phyloP scores from a whole-genome alignment of 2,113 vertebrate genomes.

The Oreochromis niloticus region DNA sequence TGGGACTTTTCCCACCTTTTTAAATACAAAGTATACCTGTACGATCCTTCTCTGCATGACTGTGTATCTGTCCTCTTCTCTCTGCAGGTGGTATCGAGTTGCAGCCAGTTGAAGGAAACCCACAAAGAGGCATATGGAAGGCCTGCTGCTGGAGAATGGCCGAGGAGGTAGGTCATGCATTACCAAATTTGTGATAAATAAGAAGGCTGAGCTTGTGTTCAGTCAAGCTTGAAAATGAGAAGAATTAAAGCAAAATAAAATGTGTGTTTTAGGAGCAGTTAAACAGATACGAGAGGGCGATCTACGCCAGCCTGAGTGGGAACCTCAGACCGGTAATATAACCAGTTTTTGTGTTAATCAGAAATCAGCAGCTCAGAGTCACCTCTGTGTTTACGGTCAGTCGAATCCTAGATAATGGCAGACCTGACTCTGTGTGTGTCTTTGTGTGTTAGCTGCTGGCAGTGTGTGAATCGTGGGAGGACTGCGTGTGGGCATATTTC shows the following conservation, averaged over 20 bases:
- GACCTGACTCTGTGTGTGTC: not conserved
- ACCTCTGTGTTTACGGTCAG: not conserved
- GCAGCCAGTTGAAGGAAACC: slow-evolving; percentile 90
- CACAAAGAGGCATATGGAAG: slow-evolving; percentile 94
- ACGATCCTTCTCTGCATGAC: not conserved
- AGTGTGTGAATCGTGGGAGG: slow-evolving; percentile 95
- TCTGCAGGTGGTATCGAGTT: slow-evolving; percentile 71
- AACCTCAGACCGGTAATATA: slow-evolving; percentile 88
- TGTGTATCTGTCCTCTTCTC: not conserved
- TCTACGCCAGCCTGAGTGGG: slow-evolving; percentile 92
- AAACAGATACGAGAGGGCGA: slow-evolving; percentile 86
- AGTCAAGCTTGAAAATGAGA: not conserved
- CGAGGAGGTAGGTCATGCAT: slow-evolving; percentile 80
- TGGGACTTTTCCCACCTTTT: not conserved
- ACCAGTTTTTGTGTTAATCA: not conserved
- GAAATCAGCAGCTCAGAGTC: not conserved
- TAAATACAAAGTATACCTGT: not conserved
- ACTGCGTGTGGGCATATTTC: slow-evolving; percentile 94
- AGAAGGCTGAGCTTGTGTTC: not conserved
- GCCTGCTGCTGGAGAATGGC: slow-evolving; percentile 95
- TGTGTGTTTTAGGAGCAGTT: slow-evolving; percentile 76
- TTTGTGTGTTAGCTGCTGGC: slow-evolving; percentile 80
- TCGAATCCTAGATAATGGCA: not conserved
- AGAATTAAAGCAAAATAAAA: not conserved
- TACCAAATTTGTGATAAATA: not conserved